Evolutionary conservation across 2,888 invertebrate genomes (phyloP).

Genomic region (Trissonchulus sp.): DNA sequence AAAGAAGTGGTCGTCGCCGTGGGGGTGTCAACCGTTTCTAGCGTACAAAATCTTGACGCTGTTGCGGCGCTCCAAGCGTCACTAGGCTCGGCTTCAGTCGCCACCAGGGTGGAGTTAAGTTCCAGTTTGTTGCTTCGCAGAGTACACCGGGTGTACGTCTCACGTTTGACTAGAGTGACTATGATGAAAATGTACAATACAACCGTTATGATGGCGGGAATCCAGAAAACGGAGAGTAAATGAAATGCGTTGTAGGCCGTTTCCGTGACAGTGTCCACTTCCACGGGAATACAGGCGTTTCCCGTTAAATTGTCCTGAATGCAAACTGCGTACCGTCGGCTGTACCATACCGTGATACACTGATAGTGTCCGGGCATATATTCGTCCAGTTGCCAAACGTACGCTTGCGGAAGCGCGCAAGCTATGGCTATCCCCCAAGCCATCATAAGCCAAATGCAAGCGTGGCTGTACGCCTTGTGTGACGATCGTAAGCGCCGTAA

Average conservation of each 20-base stretch:
- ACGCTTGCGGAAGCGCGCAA: slow-evolving; percentile 43
- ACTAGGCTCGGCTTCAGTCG: not conserved
- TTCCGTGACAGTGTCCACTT: not conserved
- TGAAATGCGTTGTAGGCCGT: slow-evolving; percentile 41
- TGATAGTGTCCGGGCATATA: not conserved
- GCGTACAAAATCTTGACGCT: too few species aligned
- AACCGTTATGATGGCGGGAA: slow-evolving; percentile 43
- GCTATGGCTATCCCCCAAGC: slow-evolving; percentile 43
- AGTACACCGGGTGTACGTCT: not conserved
- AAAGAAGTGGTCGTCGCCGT: not conserved
- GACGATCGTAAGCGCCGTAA: not conserved
- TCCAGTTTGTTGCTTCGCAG: too few species aligned
- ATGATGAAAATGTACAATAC: slow-evolving; percentile 41
- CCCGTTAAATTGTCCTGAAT: not conserved
- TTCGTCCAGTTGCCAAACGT: slow-evolving; percentile 36
- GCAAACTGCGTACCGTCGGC: not conserved
- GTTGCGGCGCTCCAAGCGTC: not conserved
- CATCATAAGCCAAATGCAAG: not conserved
- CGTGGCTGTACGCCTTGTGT: not conserved
- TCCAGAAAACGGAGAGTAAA: slow-evolving; percentile 45
- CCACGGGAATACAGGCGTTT: not conserved
- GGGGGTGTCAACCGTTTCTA: too few species aligned
- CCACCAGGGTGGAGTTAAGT: not conserved
- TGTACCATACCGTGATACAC: not conserved
- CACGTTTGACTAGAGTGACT: slow-evolving; percentile 15